Base-by-base conservation (phyloP, 2,888 invertebrate genomes). In the Pseudococcus jackbeardsleyi region DNA sequence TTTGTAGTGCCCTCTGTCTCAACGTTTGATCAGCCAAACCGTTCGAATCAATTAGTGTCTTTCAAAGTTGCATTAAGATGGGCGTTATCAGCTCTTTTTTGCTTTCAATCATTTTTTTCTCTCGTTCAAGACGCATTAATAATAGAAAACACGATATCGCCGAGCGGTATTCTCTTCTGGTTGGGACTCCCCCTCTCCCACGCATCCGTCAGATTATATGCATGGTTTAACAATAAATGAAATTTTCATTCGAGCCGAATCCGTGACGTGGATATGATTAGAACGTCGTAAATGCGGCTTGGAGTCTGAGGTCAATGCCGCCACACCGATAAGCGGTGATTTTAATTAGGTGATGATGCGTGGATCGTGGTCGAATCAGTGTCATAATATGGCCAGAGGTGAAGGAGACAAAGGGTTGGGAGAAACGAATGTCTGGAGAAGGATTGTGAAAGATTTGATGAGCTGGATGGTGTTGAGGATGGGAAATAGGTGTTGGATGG, bases 11-110 rank as follows among this genome's bases (percentile, higher is more conserved):
- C 9, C 39, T 39, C 5, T 42, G 15, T n/a, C 77, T 77, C 22
- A 8, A 22, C 22, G n/a, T 22, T 8, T 64, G 9, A 22, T 12
- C 15, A 33, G 26, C 22, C 19, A 22, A 12, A 22, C 9, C 22
- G 11, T 15, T 46, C 79, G 42, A 82, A 82, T 82, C 79, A 82
- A 82, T 82, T 82, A 82, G 79, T 46, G 79, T 82, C 79, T 82
- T 82, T 82, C 79, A 82, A 82, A 82, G 46, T 19, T 11, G 9
- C 79, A 46, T 82, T 46, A 46, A 82, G 79, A 82, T 82, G 79
- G 79, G 79, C 79, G 79, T 82, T 82, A 82, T 82, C 79, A 46
- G 79, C 42, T 46, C 46, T 82, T 46, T 82, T 82, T 46, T 19
- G 19, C 79, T 19, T 82, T 82, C 79, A 82, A 82, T 82, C 79